A percentile compares a stretch with the other conserved stretches of the same genome.
phyloP scores from a whole-genome alignment of 2,113 vertebrate genomes.

The Boleophthalmus pectinirostris region DNA sequence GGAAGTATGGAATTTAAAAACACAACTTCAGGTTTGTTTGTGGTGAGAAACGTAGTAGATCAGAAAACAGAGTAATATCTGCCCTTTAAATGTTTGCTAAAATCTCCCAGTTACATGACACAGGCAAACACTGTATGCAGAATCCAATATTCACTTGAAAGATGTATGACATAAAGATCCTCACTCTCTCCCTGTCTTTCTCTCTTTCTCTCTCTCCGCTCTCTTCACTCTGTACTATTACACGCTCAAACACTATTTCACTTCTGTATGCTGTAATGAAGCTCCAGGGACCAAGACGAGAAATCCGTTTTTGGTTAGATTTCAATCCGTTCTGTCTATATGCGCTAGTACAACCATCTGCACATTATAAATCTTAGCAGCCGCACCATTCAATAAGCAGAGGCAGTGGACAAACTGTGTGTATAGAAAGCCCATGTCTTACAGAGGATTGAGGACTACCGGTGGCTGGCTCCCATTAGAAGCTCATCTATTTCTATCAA shows the following conservation, averaged over 20 bases:
- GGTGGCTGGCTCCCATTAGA: slow-evolving; percentile 55
- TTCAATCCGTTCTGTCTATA: slow-evolving; percentile 13
- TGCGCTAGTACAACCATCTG: slow-evolving; percentile 18
- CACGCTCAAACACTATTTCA: slow-evolving; percentile 36
- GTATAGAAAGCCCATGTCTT: slow-evolving; percentile 22
- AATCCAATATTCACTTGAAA: slow-evolving; percentile 47
- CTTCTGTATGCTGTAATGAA: slow-evolving; percentile 20
- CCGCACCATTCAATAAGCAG: slow-evolving; percentile 41
- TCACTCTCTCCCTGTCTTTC: not conserved
- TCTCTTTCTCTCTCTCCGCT: not conserved
- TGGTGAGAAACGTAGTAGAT: too few relatives aligned
- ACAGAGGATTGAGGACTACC: slow-evolving; percentile 41
- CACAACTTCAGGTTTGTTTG: too few relatives aligned
- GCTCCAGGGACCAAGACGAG: slow-evolving; percentile 18
- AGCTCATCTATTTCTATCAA: slow-evolving; percentile 59
- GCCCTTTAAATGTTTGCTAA: slow-evolving; percentile 1
- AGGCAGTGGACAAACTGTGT: slow-evolving; percentile 42
- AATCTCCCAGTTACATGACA: slow-evolving; percentile 15
- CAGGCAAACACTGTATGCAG: slow-evolving; percentile 19
- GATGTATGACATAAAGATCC: slow-evolving; percentile 4
- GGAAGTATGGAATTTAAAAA: too few relatives aligned
- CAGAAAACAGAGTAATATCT: too few relatives aligned
- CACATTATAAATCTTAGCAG: slow-evolving; percentile 39
- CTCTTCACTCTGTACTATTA: slow-evolving; percentile 8
- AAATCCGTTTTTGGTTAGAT: slow-evolving; percentile 11